These are phyloP conservation scores for Hormaphis cornu DNA, from an alignment of 1,140 invertebrate species.

Conservation along the genomic window DNA sequence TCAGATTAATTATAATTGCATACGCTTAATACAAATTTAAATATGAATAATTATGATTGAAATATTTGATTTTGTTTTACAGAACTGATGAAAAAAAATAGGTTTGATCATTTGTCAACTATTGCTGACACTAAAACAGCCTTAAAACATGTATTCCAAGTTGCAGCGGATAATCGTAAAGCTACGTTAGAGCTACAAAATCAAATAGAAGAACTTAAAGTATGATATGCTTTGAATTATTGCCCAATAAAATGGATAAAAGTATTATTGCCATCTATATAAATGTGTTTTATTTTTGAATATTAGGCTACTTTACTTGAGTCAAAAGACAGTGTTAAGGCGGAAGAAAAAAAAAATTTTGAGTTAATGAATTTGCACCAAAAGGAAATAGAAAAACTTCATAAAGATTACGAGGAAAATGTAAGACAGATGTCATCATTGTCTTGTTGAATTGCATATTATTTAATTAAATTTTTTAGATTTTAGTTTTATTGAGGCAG, in stretches of 20 bases:
- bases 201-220: conserved; percentile 33
- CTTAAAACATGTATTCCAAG: conserved; percentile 51
- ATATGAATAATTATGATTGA: neutral
- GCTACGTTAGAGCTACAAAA: conserved; percentile 19
- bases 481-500: conserved; percentile 22
- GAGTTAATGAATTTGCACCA: conserved; percentile 21
- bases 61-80: conserved; percentile 34
- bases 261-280: too few relatives aligned
- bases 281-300: neutral
- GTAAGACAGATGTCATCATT: neutral
- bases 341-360: conserved; percentile 12
- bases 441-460: neutral
- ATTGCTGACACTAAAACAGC: conserved; percentile 57
- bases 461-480: neutral
- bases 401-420: conserved; percentile 28
- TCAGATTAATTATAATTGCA: too few relatives aligned
- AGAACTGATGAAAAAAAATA: conserved; percentile 51
- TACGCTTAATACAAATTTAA: too few relatives aligned
- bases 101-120: conserved; percentile 55
- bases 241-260: too few relatives aligned
- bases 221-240: neutral
- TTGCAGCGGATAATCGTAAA: conserved; percentile 43
- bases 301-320: conserved; percentile 22
- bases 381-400: conserved; percentile 6
- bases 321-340: conserved; percentile 1